Evolutionary conservation across 2,888 invertebrate genomes (phyloP), one percentile per base, ranked within the genome.

Genomic region (Adela reaumurella): DNA sequence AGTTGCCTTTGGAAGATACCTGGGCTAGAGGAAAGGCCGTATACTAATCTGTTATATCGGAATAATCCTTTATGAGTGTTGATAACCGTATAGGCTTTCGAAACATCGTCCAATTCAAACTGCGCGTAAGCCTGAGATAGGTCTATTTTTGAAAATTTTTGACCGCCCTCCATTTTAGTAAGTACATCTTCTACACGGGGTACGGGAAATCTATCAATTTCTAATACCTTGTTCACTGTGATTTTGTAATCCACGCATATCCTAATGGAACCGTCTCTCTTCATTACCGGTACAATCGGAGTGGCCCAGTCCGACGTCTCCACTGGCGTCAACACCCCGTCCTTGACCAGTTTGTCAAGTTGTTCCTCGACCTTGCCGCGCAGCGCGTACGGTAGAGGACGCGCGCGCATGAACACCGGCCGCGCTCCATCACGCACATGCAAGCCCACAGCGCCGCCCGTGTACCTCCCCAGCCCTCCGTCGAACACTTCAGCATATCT

Each of bases 391-490:
- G 56, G 52, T 43, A 54, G 51, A 29, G 55, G 54, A n/a, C 50
- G 52, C 49, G 45, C 48, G 46, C 53, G 47, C 51, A 50, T 4
- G 48, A 47, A 49, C 47, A 49, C 51, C 16, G 49, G 49, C 28
- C 19, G 49, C 50, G 48, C 51, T n/a, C 51, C 51, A 20, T 45
- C 41, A 5, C 51, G 49, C 45, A 51, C 17, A 43, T 49, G 45
- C 48, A 56, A 41, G 44, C 53, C 45, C 18, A 58, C 56, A 18
- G 43, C 2, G 11, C 54, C 55, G 1, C 60, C 58, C 6, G 54
- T 59, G 53, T 52, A 58, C n/a, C 57, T 50, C 1, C 58, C 56
- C 51, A 58, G 51, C 1, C 58, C 58, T 0, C 54, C 57, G 20
- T 44, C 52, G 17, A 60, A 56, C 28, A 58, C 58, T 2, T 57